Evolutionary conservation across 1,140 invertebrate genomes (phyloP).

Genomic region (Daktulosphaira vitifoliae): DNA sequence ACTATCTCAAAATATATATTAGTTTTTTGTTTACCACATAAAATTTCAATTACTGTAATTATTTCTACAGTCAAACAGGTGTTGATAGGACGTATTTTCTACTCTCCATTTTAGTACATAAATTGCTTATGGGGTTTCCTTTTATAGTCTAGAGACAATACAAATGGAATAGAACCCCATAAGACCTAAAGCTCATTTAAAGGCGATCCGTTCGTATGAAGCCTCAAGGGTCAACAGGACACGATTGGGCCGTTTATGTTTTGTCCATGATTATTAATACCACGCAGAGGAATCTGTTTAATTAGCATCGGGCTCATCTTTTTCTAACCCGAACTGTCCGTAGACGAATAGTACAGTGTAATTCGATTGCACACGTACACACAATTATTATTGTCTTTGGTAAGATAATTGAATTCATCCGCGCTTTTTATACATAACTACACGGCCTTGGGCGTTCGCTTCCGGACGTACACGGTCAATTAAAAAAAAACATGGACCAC

Average conservation of each 20-base stretch:
- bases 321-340: not conserved
- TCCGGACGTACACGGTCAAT: slow-evolving; percentile 29
- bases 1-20: too few species aligned
- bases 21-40: too few species aligned
- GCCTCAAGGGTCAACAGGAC: slow-evolving; percentile 2
- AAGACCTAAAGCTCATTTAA: slow-evolving; percentile 8
- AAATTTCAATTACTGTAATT: too few species aligned
- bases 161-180: not conserved
- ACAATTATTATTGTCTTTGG: not conserved
- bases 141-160: not conserved
- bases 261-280: not conserved
- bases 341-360: not conserved
- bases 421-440: slow-evolving; percentile 13
- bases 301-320: slow-evolving; percentile 3
- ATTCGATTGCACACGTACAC: slow-evolving; percentile 13
- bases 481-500: slow-evolving; percentile 29
- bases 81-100: too few species aligned
- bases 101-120: not conserved
- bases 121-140: slow-evolving; percentile 7
- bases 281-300: slow-evolving; percentile 11
- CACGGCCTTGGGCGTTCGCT: not conserved
- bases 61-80: too few species aligned
- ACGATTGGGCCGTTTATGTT: slow-evolving; percentile 3
- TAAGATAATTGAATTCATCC: slow-evolving; percentile 24
- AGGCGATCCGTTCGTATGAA: not conserved